Conservation (phyloP, 2,888 invertebrate species). For the Drosophila niveifrons region DNA sequence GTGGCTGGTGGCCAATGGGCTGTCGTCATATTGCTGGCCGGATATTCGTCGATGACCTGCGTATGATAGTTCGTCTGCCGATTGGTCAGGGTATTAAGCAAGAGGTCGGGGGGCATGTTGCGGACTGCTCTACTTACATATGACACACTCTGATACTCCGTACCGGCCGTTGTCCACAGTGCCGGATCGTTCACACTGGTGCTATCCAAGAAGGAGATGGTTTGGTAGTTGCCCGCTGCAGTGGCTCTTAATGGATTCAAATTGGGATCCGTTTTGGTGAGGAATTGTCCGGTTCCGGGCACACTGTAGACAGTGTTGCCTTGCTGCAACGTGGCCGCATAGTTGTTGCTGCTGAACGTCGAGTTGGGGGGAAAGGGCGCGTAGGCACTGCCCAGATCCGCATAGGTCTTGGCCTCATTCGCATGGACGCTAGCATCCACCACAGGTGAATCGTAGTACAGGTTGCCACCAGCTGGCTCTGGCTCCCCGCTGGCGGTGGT, state of each 20-base stretch:
- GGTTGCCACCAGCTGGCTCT: constrained; percentile 32
- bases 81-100: constrained; percentile 26
- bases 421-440: constrained; percentile 78
- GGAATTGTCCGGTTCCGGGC: constrained; percentile 75
- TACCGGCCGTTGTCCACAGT: constrained; percentile 68
- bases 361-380: constrained; percentile 73
- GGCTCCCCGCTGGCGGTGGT: constrained; percentile 41
- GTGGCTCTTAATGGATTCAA: constrained; percentile 81
- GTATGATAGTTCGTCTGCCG: constrained; percentile 80
- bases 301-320: constrained; percentile 81
- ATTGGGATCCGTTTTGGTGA: constrained; percentile 84
- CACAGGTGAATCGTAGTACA: constrained; percentile 78
- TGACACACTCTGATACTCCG: constrained; percentile 80
- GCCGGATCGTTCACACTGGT: constrained; percentile 74
- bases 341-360: constrained; percentile 69
- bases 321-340: constrained; percentile 70
- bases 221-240: constrained; percentile 75
- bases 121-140: constrained; percentile 73
- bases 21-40: constrained; percentile 70
- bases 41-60: constrained; percentile 84
- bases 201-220: constrained; percentile 79
- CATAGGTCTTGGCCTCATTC: constrained; percentile 84
- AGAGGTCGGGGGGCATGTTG: not conserved
- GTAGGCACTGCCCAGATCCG: constrained; percentile 83
- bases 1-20: constrained; percentile 70